phyloP scores from a whole-genome alignment of 2,888 invertebrate genomes.

The Cryptocheilus praepositus region DNA sequence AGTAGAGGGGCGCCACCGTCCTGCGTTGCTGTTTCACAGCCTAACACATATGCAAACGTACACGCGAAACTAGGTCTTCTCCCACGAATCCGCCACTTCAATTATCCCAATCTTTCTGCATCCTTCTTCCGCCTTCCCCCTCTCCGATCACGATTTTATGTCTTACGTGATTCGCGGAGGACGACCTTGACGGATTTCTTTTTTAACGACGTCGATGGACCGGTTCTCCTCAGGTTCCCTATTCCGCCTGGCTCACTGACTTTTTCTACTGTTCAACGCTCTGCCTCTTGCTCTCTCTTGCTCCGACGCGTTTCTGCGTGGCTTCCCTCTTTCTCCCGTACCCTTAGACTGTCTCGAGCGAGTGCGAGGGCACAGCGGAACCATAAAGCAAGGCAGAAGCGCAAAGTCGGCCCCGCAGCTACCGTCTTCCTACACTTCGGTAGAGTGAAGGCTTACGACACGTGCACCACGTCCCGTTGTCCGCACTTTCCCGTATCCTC shows the following conservation, averaged over 20 bases:
- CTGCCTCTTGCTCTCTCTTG: neutral
- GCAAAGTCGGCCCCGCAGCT: no score
- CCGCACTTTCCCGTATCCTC: no score
- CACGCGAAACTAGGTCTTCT: conserved; percentile 32
- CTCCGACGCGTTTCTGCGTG: neutral
- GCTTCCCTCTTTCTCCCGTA: no score
- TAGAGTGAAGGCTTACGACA: no score
- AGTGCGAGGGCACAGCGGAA: no score
- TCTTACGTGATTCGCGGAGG: no score
- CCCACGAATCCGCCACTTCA: conserved; percentile 31
- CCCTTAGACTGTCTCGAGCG: no score
- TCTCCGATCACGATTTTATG: neutral
- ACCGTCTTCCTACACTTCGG: no score
- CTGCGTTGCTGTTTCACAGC: conserved; percentile 64
- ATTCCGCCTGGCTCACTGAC: neutral
- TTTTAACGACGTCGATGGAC: no score
- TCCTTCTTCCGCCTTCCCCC: conserved; percentile 25
- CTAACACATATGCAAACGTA: conserved; percentile 52
- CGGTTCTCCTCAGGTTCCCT: neutral
- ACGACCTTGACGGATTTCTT: no score
- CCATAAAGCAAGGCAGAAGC: no score
- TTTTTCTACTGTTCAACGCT: neutral
- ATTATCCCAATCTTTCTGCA: conserved; percentile 33
- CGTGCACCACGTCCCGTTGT: no score
- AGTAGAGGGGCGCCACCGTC: conserved; percentile 73